Conservation (phyloP, 2,797 vertebrate genomes). For the Sebastes variabilis region DNA sequence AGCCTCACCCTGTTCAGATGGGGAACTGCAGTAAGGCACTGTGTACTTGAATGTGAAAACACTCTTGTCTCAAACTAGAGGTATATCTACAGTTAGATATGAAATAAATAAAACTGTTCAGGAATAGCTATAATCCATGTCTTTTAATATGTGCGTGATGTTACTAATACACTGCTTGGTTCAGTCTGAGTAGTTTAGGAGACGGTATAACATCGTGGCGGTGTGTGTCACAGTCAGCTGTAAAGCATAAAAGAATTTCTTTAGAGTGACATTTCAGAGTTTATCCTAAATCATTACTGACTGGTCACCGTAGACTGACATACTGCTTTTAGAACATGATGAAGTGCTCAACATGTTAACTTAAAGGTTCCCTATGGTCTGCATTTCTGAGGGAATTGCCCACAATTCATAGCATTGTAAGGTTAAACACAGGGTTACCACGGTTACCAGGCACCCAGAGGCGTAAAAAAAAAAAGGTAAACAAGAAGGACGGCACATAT, state of each 20-base stretch:
- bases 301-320: neutral
- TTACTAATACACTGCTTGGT: neutral
- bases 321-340: neutral
- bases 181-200: too few species aligned
- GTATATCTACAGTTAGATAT: constrained; percentile 70
- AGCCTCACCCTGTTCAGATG: constrained; percentile 63
- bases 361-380: neutral
- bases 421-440: too few species aligned
- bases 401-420: too few species aligned
- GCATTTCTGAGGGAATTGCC: too few species aligned
- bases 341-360: neutral
- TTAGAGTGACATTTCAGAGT: neutral
- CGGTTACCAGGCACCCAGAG: too few species aligned
- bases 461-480: too few species aligned
- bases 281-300: neutral
- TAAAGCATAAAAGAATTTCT: neutral
- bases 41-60: constrained; percentile 82
- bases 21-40: constrained; percentile 63
- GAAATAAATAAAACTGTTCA: constrained; percentile 76
- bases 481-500: too few species aligned
- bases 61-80: constrained; percentile 75
- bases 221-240: neutral
- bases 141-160: constrained; percentile 35
- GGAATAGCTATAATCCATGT: constrained; percentile 52
- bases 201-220: neutral